phyloP scores from a whole-genome alignment of 2,113 vertebrate species.

The Suricata suricatta region DNA sequence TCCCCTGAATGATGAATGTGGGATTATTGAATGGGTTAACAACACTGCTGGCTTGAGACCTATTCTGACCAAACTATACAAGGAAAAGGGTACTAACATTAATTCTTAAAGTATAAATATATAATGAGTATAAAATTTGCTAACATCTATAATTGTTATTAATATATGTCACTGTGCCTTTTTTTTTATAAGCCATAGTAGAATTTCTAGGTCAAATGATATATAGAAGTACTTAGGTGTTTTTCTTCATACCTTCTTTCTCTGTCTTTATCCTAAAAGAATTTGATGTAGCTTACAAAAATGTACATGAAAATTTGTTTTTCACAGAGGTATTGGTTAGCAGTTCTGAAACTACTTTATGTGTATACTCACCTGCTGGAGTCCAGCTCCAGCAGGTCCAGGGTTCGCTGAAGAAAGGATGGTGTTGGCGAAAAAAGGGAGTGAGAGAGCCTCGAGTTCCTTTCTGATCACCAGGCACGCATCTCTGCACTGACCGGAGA shows the following conservation, averaged over 20 bases:
- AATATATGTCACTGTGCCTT: neutral
- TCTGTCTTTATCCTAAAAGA: neutral
- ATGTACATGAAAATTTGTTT: neutral
- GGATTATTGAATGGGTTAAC: slow-evolving; percentile 99
- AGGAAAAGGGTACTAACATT: slow-evolving; percentile 92
- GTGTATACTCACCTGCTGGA: neutral
- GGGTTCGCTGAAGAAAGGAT: too few species aligned
- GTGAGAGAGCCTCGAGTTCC: too few species aligned
- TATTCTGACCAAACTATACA: slow-evolving; percentile 97
- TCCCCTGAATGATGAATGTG: slow-evolving; percentile 97
- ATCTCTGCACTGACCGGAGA: too few species aligned
- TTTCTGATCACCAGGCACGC: too few species aligned
- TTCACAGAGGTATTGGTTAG: slow-evolving; percentile 9
- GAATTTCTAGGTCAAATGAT: slow-evolving; percentile 23
- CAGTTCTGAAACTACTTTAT: slow-evolving; percentile 32
- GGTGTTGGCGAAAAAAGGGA: too few species aligned
- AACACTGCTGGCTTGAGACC: slow-evolving; percentile 96
- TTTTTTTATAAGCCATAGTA: neutral
- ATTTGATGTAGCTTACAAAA: slow-evolving; percentile 36
- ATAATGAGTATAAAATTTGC: neutral
- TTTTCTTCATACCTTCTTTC: neutral
- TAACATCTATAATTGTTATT: slow-evolving; percentile 4
- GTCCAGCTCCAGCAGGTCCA: too few species aligned
- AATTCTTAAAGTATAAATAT: slow-evolving; percentile 8
- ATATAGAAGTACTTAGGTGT: neutral